phyloP scores from a whole-genome alignment of 2,113 vertebrate species.

The Hucho hucho region DNA sequence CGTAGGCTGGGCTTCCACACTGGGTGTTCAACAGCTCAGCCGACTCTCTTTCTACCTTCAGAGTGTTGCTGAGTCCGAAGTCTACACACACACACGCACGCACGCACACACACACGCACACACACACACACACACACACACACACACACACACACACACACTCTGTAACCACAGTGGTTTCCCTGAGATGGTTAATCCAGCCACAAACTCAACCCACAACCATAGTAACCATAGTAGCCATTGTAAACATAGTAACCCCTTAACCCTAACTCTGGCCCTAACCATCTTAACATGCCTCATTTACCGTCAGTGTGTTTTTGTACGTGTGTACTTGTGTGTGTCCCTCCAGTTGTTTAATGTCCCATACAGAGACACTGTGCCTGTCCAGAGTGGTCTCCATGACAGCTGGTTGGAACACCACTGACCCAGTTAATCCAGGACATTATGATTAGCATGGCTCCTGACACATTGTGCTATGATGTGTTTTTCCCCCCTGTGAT shows the following conservation, averaged over 20 bases:
- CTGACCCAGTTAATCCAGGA: too few relatives aligned
- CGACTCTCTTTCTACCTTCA: constrained; percentile 76
- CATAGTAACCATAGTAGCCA: background rate
- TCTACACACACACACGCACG: constrained; percentile 59
- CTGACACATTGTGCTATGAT: too few relatives aligned
- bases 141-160: too few relatives aligned
- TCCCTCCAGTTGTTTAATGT: background rate
- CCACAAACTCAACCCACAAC: background rate
- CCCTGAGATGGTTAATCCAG: background rate
- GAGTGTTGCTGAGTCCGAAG: constrained; percentile 84
- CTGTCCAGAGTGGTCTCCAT: too few relatives aligned
- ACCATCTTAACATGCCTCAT: background rate
- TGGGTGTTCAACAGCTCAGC: constrained; percentile 81
- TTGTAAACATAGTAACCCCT: background rate
- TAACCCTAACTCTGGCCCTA: too few relatives aligned
- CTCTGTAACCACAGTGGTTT: background rate
- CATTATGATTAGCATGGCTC: too few relatives aligned
- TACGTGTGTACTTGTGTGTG: background rate
- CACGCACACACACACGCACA: background rate
- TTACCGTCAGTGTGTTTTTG: background rate
- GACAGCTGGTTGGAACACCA: too few relatives aligned
- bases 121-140: too few relatives aligned
- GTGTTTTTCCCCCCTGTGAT: too few relatives aligned
- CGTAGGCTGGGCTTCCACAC: constrained; percentile 82
- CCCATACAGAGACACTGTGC: too few relatives aligned